Base-by-base conservation (phyloP, 1,140 invertebrate species). In the Drosophila parvula region DNA sequence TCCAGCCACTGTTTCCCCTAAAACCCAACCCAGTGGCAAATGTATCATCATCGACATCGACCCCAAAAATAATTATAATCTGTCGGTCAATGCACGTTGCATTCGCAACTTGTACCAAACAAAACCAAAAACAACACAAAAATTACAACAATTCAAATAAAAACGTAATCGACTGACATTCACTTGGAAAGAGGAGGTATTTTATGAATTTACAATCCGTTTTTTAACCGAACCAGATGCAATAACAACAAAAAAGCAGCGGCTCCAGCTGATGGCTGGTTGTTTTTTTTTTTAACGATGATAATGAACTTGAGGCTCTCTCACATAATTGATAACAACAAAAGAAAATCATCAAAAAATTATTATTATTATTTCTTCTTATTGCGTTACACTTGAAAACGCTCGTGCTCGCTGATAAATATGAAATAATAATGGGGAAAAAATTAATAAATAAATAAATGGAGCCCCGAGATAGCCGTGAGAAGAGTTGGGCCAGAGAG, bases 291-390 rank as follows among this genome's bases (percentile, higher is more conserved):
- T 56, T 84, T 81, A 86, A 89, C 73, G 81, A 89, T 89, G 85
- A 89, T 90, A 89, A 88, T 88, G 84, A 88, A 89, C 84, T 89
- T 89, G 85, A 90, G 55, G 61, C 74, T 60, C 44, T 40, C 64
- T 73, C 47, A 64, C 55, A 73, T 78, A 81, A 89, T 81, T 81
- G 84, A 89, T 81, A 81, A 90, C 67, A 75, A 84, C 67, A 75
- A 84, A 89, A 75, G 70, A 55, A 69, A 84, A 81, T 83, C 44
- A 74, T 58, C 60, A 67, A 60, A 62, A 79, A 77, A 48, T 56
- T 41, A 59, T 61, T 41, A 77, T 73, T 41, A 40, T 51, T 79
- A 56, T 65, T 71, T 45, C 41, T 74, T 56, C 48, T 60, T 34
- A 53, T 58, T 70, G 60, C 47, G 61, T 63, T 58, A 79, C 57